Base-by-base conservation (phyloP, 2,888 invertebrate genomes). In the Coleophora flavipennella region DNA sequence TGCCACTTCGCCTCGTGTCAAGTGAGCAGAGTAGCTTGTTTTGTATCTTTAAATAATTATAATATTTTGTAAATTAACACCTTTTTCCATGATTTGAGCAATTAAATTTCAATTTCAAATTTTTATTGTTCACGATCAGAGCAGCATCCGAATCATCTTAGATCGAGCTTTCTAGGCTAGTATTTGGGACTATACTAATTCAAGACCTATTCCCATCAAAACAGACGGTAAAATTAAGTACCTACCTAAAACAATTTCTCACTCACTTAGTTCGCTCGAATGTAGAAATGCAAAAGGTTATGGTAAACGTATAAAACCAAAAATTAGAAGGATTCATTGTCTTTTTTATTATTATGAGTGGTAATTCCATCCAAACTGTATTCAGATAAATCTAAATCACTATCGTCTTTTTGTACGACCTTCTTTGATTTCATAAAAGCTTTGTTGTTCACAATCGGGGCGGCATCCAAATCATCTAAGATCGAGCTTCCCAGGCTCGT, bases 401-500 rank as follows among this genome's bases (percentile, higher is more conserved):
- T 83, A 34, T 81, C 78, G 38, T 77, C 72, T 48, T 74, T 80
- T 39, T 67, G 66, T 31, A 57, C 43, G 9, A 62, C 44, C 43
- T 57, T 64, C 46, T 60, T 72, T 11, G 74, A 57, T 50, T 70
- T 76, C 0, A 71, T 57, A 33, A 71, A 53, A 9, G 69, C 59
- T 49, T 64, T 71, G 26, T 62, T 59, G 46, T 64, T 69, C 32
- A 57, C 48, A 4, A 57, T 45, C 29, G 68, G 62, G 31, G 58
- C 50, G 34, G 53, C 65, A 29, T 79, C 76, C 2, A 77, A 76
- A 9, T 81, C 81, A 33, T 85, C 83, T 39, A 83, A 54, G 35
- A 84, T 75, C 8, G 85, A 85, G 46, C 84, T 84, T n/a, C 81
- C 84, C 11, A 84, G 57, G 39, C 81, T 85, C 2, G 85, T 83